Base-by-base conservation (phyloP, 2,113 vertebrate genomes). In the Hipposideros armiger region DNA sequence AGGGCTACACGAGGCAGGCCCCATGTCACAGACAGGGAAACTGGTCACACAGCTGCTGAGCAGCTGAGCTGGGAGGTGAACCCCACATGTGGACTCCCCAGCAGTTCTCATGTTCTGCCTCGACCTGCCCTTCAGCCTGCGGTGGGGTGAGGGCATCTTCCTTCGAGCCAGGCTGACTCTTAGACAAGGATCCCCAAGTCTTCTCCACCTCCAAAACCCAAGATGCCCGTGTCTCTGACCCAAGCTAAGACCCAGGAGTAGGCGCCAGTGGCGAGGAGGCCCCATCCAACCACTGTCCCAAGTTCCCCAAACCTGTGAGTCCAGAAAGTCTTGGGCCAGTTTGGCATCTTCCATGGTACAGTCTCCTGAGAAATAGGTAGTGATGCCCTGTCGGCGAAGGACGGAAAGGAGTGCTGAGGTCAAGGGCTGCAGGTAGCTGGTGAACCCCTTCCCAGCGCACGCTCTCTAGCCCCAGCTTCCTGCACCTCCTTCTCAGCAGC, bases 351-450 rank as follows among this genome's bases (percentile, higher is more conserved):
- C 99, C 98, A 99, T 97, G 77, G 97, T 96, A 96, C 99, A 99
- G 97, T 99, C 98, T 60, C 98, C 99, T 91, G 99, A 99, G 98
- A 99, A 99, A 95, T 99, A 99, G 24, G 99, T 99, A 26, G 99
- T 99, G 91, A 99, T 98, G 52, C 99, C 99, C 99, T 99, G 94
- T 83, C 8, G 36, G 95, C 73, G 40, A 24, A 96, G 32, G 19
- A 14, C 7, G 26, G 16, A 5, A 66, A 42, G 28, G 11, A 16
- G 26, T 20, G 30, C 19, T 0, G 17, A 15, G 74, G 45, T 10
- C 1, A 3, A 45, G 32, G 13, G 54, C 17, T n/a, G 36, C 56
- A n/a, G n/a, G 54, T 0, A 0, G 72, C 60, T 40, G 19, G 24
- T 0, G 1, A 80, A 40, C 24, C n/a, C 77, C 56, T 70, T 26